Evolutionary conservation across 2,797 vertebrate species (phyloP), one percentile per base, ranked within the genome.

Genomic region (Ciconia nigra): DNA sequence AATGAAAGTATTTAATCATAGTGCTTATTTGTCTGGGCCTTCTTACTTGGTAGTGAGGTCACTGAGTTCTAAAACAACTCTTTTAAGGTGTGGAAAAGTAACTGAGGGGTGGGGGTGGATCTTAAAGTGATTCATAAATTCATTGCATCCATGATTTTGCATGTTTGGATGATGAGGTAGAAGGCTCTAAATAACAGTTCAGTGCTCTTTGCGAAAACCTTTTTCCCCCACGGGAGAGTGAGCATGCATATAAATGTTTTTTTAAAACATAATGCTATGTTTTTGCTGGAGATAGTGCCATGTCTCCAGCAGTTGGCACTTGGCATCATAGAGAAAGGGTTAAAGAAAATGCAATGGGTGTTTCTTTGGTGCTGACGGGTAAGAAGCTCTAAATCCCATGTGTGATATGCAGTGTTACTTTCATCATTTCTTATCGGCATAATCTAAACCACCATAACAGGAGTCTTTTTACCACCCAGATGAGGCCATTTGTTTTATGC

Each of bases 1-100:
- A 98, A 97, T 89, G 76, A 95, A 97, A 90, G 52, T 86, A 74
- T 89, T 97, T 97, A 87, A 95, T 89, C 55, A 67, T 65, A n/a
- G 69, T 6, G 55, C 57, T 66, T 70, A 17, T 20, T 87, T 70
- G 35, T 55, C 65, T 67, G 39, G 35, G 61, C 51, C 49, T 41
- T 91, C 37, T 90, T 81, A 20, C 54, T 93, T 71, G 35, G 29
- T 33, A 41, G 61, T 13, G 49, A 72, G 62, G 49, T 66, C 33
- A 17, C 31, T 1, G 2, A 82, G 61, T 85, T 83, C 63, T 78
- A 79, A 77, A 66, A 49, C 26, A 84, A 65, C 47, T n/a, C 69
- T 44, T 24, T 18, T 52, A 74, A 91, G 49, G 22, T 49, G 11
- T 35, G 41, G 16, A 51, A 85, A 90, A 26, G 73, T 49, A 74